Base-by-base conservation (phyloP, 2,888 invertebrate genomes). In the Xestia rhomboidea region DNA sequence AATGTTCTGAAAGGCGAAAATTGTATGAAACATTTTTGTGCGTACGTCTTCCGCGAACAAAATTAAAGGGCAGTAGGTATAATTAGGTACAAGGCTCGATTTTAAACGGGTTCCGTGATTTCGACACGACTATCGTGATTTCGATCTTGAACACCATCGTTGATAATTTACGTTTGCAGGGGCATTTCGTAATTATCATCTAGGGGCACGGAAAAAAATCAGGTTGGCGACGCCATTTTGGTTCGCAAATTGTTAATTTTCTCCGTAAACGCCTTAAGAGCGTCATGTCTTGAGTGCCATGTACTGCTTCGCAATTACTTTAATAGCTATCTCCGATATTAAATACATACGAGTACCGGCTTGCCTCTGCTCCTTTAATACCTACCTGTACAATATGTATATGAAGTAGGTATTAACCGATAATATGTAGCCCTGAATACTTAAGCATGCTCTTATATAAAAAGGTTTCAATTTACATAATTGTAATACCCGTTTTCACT, bases 111-210 rank as follows among this genome's bases (percentile, higher is more conserved):
- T 91, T 90, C 87, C 89, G 85, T 83, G 89, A 86, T 91, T 91
- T 91, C 89, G 88, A 88, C 90, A 92, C 87, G 85, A 90, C 63
- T 92, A 91, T 92, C 93, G 88, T 87, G 90, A 92, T 91, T 87
- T 89, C 90, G 91, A 93, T 93, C 91, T 91, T 88, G 90, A 85
- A 89, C 88, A 92, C 93, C 92, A 93, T 92, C 83, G 72, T 93
- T 91, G 92, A 91, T 91, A 94, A 94, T 95, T 94, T 94, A 92
- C 93, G 93, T 94, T 94, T 92, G 92, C 91, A 91, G 89, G 89
- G 90, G 90, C 90, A 91, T 88, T 84, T 90, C 83, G 89, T 92
- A 93, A 94, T 94, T 93, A 94, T 92, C 90, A 87, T 91, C 92
- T 93, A 92, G 90, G 91, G 92, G 84, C 88, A 87, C 85, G 87